These are phyloP conservation scores for Megalonaias nervosa DNA, from an alignment of 1,140 invertebrate species.

Conservation along the genomic window DNA sequence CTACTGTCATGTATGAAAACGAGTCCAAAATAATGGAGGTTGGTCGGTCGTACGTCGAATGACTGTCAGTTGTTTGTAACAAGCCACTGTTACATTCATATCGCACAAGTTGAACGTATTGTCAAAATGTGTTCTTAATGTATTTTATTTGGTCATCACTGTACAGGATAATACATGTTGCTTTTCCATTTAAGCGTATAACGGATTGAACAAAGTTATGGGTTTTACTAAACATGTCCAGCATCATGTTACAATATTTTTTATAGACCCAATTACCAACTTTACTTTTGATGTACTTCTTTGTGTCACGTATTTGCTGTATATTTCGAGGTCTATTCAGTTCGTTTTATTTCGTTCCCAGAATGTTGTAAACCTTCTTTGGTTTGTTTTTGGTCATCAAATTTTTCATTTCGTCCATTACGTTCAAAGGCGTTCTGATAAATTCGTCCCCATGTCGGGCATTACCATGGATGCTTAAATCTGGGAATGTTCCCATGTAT, in stretches of 20 bases:
- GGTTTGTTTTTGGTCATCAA: constrained; percentile 15
- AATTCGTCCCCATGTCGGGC: too few species aligned
- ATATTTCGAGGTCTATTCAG: background rate
- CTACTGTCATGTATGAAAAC: background rate
- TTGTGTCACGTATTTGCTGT: too few species aligned
- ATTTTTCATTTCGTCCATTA: constrained; percentile 10
- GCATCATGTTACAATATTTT: background rate
- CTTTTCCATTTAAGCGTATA: background rate
- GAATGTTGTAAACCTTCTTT: constrained; percentile 1
- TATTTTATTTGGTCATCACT: background rate
- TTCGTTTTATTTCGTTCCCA: constrained; percentile 9
- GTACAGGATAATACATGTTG: background rate
- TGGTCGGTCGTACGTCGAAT: background rate
- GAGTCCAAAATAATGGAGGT: background rate
- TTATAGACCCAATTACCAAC: background rate
- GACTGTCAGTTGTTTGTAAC: background rate
- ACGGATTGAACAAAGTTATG: background rate
- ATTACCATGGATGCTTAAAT: too few species aligned
- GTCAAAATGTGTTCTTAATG: background rate
- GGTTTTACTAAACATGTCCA: background rate
- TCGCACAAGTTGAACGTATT: background rate
- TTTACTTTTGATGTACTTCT: background rate
- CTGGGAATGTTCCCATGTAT: too few species aligned
- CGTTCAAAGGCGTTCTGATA: too few species aligned
- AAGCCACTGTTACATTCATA: background rate